These are phyloP conservation scores for Empidonax alnorum DNA, from an alignment of 2,113 vertebrate genomes.

Conservation along the genomic window DNA sequence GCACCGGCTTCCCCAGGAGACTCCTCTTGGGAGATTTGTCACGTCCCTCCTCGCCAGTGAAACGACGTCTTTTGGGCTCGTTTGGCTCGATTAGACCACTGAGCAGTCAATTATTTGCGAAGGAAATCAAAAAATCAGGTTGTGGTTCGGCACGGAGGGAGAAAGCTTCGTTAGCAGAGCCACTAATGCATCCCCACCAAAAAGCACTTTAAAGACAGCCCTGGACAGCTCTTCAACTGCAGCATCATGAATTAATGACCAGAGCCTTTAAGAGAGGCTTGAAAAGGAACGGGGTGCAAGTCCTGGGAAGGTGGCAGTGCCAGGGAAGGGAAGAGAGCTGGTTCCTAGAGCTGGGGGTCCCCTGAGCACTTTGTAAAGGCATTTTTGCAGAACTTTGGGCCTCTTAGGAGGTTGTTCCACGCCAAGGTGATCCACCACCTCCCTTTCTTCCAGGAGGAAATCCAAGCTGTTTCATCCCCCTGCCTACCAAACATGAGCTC, in stretches of 20 bases:
- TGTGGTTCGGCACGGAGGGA: neutral
- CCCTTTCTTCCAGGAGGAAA: neutral
- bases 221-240: neutral
- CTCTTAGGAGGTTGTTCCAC: too few species aligned
- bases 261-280: neutral
- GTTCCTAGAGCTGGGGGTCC: too few species aligned
- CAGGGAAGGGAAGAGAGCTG: too few species aligned
- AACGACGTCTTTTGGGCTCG: neutral
- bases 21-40: neutral
- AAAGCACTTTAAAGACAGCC: neutral
- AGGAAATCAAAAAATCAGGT: neutral
- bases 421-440: neutral
- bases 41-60: neutral
- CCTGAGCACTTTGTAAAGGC: too few species aligned
- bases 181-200: neutral
- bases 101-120: neutral
- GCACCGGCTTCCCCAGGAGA: neutral
- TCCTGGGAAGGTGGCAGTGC: too few species aligned
- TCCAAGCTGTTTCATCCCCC: fast-evolving
- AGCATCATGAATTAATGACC: constrained; percentile 10
- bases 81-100: neutral
- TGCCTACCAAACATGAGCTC: fast-evolving
- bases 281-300: too few species aligned
- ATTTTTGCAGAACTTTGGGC: too few species aligned
- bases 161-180: neutral